Percentiles rank a stretch among this genome's conserved stretches.
Conservation (phyloP, 2,888 invertebrate genomes). For the Halictus quadricinctus region DNA sequence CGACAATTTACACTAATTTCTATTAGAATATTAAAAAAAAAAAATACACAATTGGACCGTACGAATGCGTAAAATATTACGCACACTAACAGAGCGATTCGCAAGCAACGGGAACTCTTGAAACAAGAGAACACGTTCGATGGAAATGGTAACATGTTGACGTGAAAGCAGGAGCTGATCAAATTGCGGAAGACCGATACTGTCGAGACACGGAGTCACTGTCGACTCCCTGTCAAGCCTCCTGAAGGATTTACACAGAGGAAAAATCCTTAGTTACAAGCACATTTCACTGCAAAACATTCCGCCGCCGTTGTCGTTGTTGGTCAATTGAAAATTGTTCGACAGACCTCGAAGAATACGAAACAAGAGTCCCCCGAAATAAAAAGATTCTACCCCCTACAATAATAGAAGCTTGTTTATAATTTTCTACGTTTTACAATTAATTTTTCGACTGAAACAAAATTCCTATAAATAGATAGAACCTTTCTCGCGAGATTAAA, state of each 20-base stretch:
- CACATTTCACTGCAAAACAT: background rate
- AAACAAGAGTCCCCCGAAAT: background rate
- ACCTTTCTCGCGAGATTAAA: background rate
- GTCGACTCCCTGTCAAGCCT: background rate
- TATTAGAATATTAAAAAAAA: background rate
- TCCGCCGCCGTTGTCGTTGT: background rate
- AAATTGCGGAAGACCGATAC: constrained; percentile 2
- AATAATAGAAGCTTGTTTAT: background rate
- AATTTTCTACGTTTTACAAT: background rate
- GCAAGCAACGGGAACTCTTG: background rate
- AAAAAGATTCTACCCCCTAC: background rate
- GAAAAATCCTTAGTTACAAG: background rate
- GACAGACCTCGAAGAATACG: background rate
- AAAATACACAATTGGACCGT: background rate
- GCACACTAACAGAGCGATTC: background rate
- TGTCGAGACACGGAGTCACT: background rate
- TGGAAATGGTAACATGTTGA: background rate
- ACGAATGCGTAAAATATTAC: background rate
- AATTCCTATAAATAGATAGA: background rate
- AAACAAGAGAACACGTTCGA: background rate
- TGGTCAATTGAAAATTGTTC: background rate
- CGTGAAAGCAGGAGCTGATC: background rate
- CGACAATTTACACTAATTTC: background rate
- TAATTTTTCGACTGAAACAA: background rate
- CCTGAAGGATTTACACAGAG: background rate